Evolutionary conservation across 2,888 invertebrate genomes (phyloP), one percentile per base, ranked within the genome.

Genomic region (Celastrina argiolus): DNA sequence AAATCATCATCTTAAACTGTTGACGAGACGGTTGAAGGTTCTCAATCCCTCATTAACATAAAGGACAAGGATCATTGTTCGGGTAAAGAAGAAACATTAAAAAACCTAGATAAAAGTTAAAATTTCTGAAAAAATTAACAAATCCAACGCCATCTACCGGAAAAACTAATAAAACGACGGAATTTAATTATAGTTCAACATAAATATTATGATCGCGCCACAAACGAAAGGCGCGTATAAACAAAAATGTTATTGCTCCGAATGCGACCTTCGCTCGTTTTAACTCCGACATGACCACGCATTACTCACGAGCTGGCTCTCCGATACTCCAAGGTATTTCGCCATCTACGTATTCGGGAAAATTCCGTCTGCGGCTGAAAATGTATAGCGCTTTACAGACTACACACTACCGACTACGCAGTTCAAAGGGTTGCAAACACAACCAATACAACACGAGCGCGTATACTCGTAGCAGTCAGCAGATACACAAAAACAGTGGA

Each of bases 211-310:
- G 61, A 61, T 16, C 14, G 18, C 22, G 61, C 39, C 18, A 39
- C 59, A 31, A 18, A 39, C 61, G 22, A 26, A 14, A 61, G 61
- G 36, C 18, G 36, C 59, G 12, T 34, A 34, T 36, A 39, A 39
- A 61, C 61, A 61, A 61, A 61, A 39, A 36, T 61, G 61, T 39
- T 61, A 61, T 39, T 61, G 26, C 39, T 61, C 61, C 61, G 61
- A 61, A 10, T 36, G 18, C 34, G 59, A 59, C 61, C 61, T 61
- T 61, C 39, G 61, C 16, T 39, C 36, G 31, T 31, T 31, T 16
- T 58, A 31, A 61, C 22, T 39, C 36, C 22, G 61, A 18, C 34
- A n/a, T n/a, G n/a, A n/a, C n/a, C n/a, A n/a, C n/a, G n/a, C n/a
- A 14, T 61, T 61, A 61, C 61, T 39, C 36, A 36, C 61, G 59